A percentile compares a stretch with the other conserved stretches of the same genome.
These are phyloP conservation scores for Melitaea athalia DNA, from an alignment of 2,888 invertebrate species.

Conservation along the genomic window DNA sequence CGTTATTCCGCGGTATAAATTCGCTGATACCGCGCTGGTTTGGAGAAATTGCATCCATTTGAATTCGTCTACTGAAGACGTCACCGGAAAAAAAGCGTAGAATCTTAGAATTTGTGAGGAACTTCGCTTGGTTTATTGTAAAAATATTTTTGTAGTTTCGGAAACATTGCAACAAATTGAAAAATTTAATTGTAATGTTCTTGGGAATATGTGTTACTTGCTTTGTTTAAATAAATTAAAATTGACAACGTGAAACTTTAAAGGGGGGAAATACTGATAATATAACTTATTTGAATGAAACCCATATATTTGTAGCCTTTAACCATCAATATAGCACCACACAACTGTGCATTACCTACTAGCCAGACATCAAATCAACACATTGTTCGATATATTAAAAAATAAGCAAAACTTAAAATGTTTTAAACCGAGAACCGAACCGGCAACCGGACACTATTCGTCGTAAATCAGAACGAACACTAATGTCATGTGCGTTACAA, in stretches of 20 bases:
- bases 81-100: no score
- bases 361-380: neutral
- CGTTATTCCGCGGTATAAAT: conserved; percentile 44
- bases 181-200: no score
- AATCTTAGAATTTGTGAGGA: no score
- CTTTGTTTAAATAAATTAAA: no score
- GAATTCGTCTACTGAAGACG: conserved; percentile 1
- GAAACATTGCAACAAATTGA: no score
- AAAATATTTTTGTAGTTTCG: no score
- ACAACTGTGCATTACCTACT: neutral
- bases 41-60: conserved; percentile 21
- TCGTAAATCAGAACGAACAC: conserved; percentile 62
- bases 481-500: conserved; percentile 64
- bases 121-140: no score
- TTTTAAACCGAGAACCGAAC: conserved; percentile 46
- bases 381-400: neutral
- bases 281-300: no score
- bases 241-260: no score
- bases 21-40: conserved; percentile 20
- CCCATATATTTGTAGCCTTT: neutral
- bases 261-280: neutral
- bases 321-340: neutral
- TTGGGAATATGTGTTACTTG: no score
- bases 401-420: neutral
- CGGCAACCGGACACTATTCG: conserved; percentile 37